Percentiles rank a stretch among this genome's conserved stretches.
phyloP scores from a whole-genome alignment of 2,113 vertebrate genomes.

The Oreochromis tanganicae region DNA sequence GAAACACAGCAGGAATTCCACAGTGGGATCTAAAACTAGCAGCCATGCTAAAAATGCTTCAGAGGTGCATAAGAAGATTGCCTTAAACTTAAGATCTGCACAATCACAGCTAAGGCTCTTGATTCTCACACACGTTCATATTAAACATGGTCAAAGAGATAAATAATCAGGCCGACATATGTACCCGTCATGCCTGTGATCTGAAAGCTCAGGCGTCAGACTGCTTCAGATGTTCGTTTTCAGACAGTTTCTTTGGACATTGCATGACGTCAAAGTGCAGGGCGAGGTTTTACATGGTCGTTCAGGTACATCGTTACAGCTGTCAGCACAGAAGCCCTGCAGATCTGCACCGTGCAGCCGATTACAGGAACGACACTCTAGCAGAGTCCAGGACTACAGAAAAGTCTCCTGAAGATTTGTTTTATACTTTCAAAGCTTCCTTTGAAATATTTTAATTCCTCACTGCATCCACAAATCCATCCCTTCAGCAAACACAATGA shows the following conservation, averaged over 20 bases:
- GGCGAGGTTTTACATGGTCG: background rate
- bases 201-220: background rate
- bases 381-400: background rate
- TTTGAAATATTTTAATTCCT: background rate
- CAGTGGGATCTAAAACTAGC: fast-evolving
- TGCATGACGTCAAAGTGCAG: too few relatives aligned
- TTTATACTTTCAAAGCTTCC: background rate
- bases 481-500: background rate
- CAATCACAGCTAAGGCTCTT: fast-evolving
- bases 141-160: background rate
- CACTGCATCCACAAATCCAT: background rate
- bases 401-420: background rate
- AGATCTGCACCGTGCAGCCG: background rate
- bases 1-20: background rate
- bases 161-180: background rate
- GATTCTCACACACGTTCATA: background rate
- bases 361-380: fast-evolving
- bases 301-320: background rate
- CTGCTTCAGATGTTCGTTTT: background rate
- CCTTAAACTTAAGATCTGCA: background rate
- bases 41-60: background rate
- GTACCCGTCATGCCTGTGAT: fast-evolving
- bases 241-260: too few relatives aligned
- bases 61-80: background rate
- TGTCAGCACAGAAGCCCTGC: background rate